phyloP scores from a whole-genome alignment of 2,797 vertebrate species.

The Tenualosa thibaudeaui region DNA sequence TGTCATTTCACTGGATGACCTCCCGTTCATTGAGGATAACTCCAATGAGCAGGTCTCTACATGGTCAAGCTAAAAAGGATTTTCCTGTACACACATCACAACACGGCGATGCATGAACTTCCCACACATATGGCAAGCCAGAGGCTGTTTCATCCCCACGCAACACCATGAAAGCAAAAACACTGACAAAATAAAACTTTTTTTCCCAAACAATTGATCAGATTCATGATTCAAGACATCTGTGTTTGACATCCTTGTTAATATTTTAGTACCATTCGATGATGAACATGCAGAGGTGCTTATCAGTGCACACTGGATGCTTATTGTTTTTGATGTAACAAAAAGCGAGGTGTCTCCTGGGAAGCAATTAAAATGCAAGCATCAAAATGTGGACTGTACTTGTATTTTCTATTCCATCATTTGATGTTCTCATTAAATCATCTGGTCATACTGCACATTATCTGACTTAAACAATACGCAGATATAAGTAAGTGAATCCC shows the following conservation, averaged over 20 bases:
- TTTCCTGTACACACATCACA: conserved; percentile 64
- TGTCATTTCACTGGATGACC: conserved; percentile 70
- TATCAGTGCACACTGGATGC: conserved; percentile 55
- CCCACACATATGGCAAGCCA: neutral
- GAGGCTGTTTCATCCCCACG: neutral
- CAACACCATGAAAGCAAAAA: neutral
- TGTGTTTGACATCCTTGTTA: neutral
- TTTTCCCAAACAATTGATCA: neutral
- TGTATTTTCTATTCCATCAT: conserved; percentile 59
- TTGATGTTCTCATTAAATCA: conserved; percentile 67
- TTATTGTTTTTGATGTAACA: conserved; percentile 58
- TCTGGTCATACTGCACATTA: conserved; percentile 57
- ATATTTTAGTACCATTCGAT: conserved; percentile 50
- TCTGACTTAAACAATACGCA: conserved; percentile 46
- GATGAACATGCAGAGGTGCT: conserved; percentile 45
- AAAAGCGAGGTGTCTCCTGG: conserved; percentile 62
- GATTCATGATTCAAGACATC: neutral
- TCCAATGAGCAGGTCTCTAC: conserved; percentile 59
- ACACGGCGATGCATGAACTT: conserved; percentile 45
- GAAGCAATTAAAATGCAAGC: conserved; percentile 70
- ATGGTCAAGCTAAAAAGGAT: conserved; percentile 65
- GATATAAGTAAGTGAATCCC: conserved; percentile 28
- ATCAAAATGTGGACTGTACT: conserved; percentile 53
- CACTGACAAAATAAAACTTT: neutral
- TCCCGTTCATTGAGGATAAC: conserved; percentile 63